Conservation (phyloP, 1,140 invertebrate species). For the Conus betulinus region DNA sequence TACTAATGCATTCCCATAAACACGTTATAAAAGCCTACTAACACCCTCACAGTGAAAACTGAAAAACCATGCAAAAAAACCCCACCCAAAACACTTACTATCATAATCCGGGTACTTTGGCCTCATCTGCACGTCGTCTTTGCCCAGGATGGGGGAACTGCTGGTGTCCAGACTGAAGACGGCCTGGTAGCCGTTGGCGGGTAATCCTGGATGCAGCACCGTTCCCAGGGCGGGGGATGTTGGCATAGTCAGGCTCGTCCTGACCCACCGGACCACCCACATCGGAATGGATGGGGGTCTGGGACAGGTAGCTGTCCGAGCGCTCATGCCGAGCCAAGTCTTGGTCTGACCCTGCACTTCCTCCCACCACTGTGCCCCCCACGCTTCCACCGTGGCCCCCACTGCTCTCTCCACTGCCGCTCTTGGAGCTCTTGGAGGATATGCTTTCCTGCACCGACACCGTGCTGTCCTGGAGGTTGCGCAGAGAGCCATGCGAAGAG, state of each 20-base stretch:
- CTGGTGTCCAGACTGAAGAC: slow-evolving; percentile 7
- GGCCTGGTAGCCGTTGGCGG: slow-evolving; percentile 31
- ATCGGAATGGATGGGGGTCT: slow-evolving; percentile 13
- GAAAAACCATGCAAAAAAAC: background rate
- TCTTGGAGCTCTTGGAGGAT: slow-evolving; percentile 63
- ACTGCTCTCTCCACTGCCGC: slow-evolving; percentile 42
- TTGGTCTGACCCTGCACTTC: background rate
- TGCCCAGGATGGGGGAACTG: slow-evolving; percentile 26
- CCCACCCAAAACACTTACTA: slow-evolving; percentile 31
- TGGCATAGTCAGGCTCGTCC: slow-evolving; percentile 72
- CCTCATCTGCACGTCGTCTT: slow-evolving; percentile 45
- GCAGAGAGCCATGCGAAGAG: slow-evolving; percentile 71
- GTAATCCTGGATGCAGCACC: background rate
- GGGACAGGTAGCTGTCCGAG: slow-evolving; percentile 56
- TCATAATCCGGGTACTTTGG: slow-evolving; percentile 48
- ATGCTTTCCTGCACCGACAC: slow-evolving; percentile 64
- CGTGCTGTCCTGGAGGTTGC: slow-evolving; percentile 65
- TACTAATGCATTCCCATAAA: too few relatives aligned
- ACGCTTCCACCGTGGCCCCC: slow-evolving; percentile 36
- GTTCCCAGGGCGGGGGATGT: slow-evolving; percentile 56
- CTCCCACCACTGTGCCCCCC: background rate
- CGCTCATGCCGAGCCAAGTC: slow-evolving; percentile 46
- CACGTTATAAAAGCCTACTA: background rate
- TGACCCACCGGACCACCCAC: slow-evolving; percentile 34
- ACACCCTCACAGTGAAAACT: background rate